phyloP scores from a whole-genome alignment of 2,888 invertebrate species.

The Catonia carolina region DNA sequence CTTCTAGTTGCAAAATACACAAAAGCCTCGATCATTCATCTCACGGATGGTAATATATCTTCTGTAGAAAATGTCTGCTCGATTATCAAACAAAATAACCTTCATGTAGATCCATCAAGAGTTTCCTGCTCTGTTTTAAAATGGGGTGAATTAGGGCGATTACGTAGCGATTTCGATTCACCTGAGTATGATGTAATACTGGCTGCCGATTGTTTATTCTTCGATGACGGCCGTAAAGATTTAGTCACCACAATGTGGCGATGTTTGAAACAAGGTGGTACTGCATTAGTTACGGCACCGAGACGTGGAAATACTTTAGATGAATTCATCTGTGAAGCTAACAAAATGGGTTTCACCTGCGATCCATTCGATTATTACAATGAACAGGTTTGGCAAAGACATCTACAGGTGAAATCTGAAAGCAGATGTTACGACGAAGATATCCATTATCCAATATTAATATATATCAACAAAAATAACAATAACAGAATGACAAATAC shows the following conservation, averaged over 20 bases:
- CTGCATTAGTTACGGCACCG: conserved; percentile 70
- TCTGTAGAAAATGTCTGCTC: conserved; percentile 65
- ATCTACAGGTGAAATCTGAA: conserved; percentile 51
- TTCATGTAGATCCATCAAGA: conserved; percentile 43
- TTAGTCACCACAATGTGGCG: conserved; percentile 61
- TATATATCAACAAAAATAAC: conserved; percentile 51
- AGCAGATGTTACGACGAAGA: conserved; percentile 59
- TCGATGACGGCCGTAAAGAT: conserved; percentile 62
- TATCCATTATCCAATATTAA: conserved; percentile 62
- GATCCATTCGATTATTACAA: conserved; percentile 55
- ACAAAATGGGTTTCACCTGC: conserved; percentile 52
- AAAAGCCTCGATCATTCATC: conserved; percentile 54
- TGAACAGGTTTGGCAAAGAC: conserved; percentile 59
- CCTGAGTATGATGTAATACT: conserved; percentile 60
- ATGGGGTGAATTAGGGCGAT: conserved; percentile 45
- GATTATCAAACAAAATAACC: conserved; percentile 58
- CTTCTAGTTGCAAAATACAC: conserved; percentile 63
- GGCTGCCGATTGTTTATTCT: conserved; percentile 74
- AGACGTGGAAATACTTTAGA: conserved; percentile 63
- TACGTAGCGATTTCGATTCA: conserved; percentile 5
- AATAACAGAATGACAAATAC: not conserved
- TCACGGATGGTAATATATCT: conserved; percentile 72
- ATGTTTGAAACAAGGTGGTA: conserved; percentile 53
- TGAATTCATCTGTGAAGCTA: conserved; percentile 57
- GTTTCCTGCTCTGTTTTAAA: conserved; percentile 45